Conservation (phyloP, 2,888 invertebrate species). For the Ormyrus pomaceus region DNA sequence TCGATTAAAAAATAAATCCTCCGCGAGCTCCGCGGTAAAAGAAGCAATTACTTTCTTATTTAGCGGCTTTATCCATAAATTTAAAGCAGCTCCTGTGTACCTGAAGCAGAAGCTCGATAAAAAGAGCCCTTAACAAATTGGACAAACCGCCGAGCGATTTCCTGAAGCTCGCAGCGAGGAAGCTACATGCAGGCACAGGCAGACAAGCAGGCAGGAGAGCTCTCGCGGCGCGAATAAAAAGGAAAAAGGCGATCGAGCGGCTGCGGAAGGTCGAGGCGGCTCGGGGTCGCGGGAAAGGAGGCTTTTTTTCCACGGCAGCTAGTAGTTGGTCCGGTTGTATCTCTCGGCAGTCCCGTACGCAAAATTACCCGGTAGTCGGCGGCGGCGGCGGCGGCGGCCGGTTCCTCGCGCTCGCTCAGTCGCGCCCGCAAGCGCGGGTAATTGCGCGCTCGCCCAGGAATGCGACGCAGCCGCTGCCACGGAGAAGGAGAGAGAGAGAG, state of each 20-base stretch:
- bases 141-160: too few species aligned
- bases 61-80: too few species aligned
- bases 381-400: slow-evolving; percentile 12
- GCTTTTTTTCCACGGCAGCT: slow-evolving; percentile 26
- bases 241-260: neutral
- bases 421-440: slow-evolving; percentile 56
- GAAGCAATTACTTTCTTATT: too few species aligned
- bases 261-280: slow-evolving; percentile 48
- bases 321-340: slow-evolving; percentile 21
- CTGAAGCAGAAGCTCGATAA: too few species aligned
- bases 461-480: slow-evolving; percentile 10
- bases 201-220: neutral
- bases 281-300: slow-evolving; percentile 51
- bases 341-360: slow-evolving; percentile 51
- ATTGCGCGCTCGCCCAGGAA: slow-evolving; percentile 53
- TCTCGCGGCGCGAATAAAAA: slow-evolving; percentile 16
- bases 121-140: too few species aligned
- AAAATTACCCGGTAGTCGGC: slow-evolving; percentile 58
- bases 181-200: too few species aligned
- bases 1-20: too few species aligned
- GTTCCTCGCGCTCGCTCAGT: slow-evolving; percentile 11
- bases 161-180: too few species aligned
- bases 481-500: slow-evolving; percentile 2
- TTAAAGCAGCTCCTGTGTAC: too few species aligned
- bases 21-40: too few species aligned